Percentiles rank a stretch among this genome's conserved stretches.
phyloP scores from a whole-genome alignment of 2,888 invertebrate species.

The Hirudinaria manillensis region DNA sequence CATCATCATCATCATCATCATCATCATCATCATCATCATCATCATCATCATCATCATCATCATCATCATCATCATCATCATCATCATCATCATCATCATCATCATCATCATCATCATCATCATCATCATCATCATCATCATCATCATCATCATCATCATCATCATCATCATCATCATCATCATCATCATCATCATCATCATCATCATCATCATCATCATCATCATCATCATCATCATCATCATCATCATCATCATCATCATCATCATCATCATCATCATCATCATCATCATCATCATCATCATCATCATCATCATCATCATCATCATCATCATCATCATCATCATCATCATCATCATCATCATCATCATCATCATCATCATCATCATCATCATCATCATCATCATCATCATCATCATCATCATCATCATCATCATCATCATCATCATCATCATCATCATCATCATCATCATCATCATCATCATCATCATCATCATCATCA shows the following conservation, averaged over 20 bases:
- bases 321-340: background rate
- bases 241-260: conserved; percentile 17
- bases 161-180: background rate
- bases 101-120: background rate
- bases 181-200: conserved; percentile 11
- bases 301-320: background rate
- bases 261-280: conserved; percentile 21
- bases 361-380: background rate
- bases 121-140: background rate
- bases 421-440: background rate
- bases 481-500: background rate
- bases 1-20: background rate
- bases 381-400: background rate
- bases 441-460: background rate
- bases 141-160: background rate
- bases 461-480: background rate
- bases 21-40: background rate
- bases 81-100: background rate
- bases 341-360: conserved; percentile 7
- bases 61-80: background rate
- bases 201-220: conserved; percentile 9
- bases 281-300: background rate
- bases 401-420: background rate
- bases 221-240: conserved; percentile 20
- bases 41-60: background rate